Evolutionary conservation across 2,797 vertebrate species (phyloP), one percentile per base, ranked within the genome.

Genomic region (Coreius guichenoti): DNA sequence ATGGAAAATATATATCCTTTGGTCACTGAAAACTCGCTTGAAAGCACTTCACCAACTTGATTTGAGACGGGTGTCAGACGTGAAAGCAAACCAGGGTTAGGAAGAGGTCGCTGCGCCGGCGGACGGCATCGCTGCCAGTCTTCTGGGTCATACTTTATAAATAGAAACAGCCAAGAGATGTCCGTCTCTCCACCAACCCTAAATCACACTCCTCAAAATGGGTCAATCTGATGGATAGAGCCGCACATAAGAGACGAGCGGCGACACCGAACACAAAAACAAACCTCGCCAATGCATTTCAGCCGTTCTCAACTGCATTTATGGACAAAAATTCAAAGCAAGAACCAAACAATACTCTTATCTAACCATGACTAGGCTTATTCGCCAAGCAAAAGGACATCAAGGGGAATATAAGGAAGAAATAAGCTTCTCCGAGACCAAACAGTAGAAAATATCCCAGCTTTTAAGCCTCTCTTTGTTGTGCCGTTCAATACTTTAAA

Each of bases 401-500:
- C 3, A 5, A 58, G 12, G 31, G 31, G 31, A 76, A 17, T 5
- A 7, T 1, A 39, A 58, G 51, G 13, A 58, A n/a, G 33, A 77
- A 91, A 92, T 91, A 93, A 91, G 86, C 90, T 89, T 63, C 86
- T 86, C 87, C 87, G 82, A 67, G 90, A 91, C 91, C 90, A 92
- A 90, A 93, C 89, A 36, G 77, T 80, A 75, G 92, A 92, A 90
- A 94, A 94, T 93, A 95, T 94, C 94, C 90, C 93, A 83, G 88
- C 86, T 89, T 92, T 95, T 90, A 94, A 94, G 94, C 90, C 91
- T 85, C 81, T 92, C 93, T 95, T 94, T 94, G 94, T 95, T 89
- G 90, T 81, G 88, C 76, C 83, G 88, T 14, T 65, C 77, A 23
- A 3, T 23, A 9, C 6, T 31, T 49, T 23, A n/a, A 58, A 77